Evolutionary conservation across 2,113 vertebrate genomes (phyloP).

Genomic region (Todiramphus chloris): DNA sequence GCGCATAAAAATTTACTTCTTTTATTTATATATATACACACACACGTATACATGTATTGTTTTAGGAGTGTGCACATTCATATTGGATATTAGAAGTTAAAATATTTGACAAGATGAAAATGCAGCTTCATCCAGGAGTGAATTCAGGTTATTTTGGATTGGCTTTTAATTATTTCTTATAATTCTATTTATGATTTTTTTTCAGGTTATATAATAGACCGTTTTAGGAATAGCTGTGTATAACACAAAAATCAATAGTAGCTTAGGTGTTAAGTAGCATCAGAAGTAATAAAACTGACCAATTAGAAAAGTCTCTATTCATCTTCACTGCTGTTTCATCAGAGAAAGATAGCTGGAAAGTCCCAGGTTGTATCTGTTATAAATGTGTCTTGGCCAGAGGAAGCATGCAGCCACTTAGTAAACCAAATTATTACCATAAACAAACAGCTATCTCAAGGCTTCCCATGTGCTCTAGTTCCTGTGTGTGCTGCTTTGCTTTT

Average conservation of each 20-base stretch:
- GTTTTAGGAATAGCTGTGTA: neutral
- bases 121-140: neutral
- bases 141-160: neutral
- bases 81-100: neutral
- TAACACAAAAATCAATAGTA: neutral
- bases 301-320: neutral
- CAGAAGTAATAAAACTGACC: neutral
- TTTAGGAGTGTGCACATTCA: neutral
- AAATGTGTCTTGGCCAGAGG: neutral
- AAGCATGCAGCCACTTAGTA: neutral
- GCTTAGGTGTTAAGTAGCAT: neutral
- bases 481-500: neutral
- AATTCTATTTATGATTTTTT: neutral
- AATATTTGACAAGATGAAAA: neutral
- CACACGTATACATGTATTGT: neutral
- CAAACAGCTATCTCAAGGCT: neutral
- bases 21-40: neutral
- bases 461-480: neutral
- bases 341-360: neutral
- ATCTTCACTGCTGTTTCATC: neutral
- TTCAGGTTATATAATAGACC: neutral
- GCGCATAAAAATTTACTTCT: neutral
- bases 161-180: neutral
- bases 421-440: constrained; percentile 27
- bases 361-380: neutral